Evolutionary conservation across 2,888 invertebrate genomes (phyloP), one percentile per base, ranked within the genome.

Genomic region (Entomobrya multifasciata): DNA sequence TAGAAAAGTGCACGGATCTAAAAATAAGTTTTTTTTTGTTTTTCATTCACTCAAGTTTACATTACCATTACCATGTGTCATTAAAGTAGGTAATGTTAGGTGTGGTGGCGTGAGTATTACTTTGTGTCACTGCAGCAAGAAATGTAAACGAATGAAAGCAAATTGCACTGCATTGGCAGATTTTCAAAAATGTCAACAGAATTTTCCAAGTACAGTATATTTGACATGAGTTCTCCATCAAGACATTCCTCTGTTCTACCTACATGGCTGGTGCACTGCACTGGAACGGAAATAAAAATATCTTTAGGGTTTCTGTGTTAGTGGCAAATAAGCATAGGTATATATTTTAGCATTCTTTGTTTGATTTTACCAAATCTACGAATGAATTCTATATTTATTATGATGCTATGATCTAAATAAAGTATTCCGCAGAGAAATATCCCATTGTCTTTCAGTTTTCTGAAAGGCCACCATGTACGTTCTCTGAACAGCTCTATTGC

Each of bases 141-240:
- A 13, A 49, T 47, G 47, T 4, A n/a, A n/a, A n/a, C n/a, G n/a
- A 70, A n/a, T 25, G 15, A 36, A 36, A 36, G 8, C 70, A 70
- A 67, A 22, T 22, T 41, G 41, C 67, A 67, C n/a, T 67, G 6
- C 30, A 77, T 78, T 78, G 78, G 78, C 78, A 62, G 8, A 11
- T 22, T 17, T 47, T 78, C 78, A 78, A 78, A 78, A 78, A 78
- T 78, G 78, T 62, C 62, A 65, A 47, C 5, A 77, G 60, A 44
- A 47, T 25, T 22, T n/a, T 20, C 13, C 36, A 6, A 8, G 8
- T 6, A 36, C 36, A 36, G 17, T 52, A 8, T 17, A 52, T 11
- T 17, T 36, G 3, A 10, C 41, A 67, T 15, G n/a, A 25, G 4
- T 62, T 15, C 67, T 15, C 67, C 15, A 27, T 6, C 49, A 49